These are phyloP conservation scores for Bombus balteatus DNA, from an alignment of 1,140 invertebrate genomes.

Conservation along the genomic window DNA sequence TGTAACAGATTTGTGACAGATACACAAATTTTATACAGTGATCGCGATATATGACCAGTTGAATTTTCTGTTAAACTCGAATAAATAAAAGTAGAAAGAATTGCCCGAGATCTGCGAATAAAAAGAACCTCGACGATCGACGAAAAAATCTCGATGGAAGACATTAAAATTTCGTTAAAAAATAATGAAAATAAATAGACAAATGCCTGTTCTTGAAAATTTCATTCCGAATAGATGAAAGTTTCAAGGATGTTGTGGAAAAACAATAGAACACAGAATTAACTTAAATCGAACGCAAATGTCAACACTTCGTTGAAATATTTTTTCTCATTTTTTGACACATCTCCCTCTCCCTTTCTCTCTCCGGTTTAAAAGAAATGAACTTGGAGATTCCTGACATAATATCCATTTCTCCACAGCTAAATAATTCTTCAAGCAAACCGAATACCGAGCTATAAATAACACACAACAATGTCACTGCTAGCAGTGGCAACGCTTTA, in stretches of 20 bases:
- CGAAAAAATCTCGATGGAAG: no score
- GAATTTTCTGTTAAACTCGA: neutral
- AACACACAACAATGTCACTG: neutral
- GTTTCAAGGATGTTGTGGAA: neutral
- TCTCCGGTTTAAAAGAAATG: neutral
- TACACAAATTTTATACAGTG: neutral
- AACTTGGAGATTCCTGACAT: fast-evolving
- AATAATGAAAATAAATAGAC: no score
- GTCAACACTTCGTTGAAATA: neutral
- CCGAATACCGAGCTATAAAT: neutral
- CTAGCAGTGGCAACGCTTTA: neutral
- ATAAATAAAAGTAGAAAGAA: neutral
- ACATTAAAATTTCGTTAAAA: no score
- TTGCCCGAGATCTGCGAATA: neutral
- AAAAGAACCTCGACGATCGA: no score
- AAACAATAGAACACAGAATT: no score
- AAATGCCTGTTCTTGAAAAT: no score
- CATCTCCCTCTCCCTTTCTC: neutral
- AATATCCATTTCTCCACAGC: neutral
- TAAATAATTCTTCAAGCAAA: neutral
- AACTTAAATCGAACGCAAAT: no score
- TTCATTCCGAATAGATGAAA: no score
- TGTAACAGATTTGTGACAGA: neutral
- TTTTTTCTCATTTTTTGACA: neutral
- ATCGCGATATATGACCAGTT: neutral